phyloP scores from a whole-genome alignment of 2,113 vertebrate species.

The Myodes glareolus region DNA sequence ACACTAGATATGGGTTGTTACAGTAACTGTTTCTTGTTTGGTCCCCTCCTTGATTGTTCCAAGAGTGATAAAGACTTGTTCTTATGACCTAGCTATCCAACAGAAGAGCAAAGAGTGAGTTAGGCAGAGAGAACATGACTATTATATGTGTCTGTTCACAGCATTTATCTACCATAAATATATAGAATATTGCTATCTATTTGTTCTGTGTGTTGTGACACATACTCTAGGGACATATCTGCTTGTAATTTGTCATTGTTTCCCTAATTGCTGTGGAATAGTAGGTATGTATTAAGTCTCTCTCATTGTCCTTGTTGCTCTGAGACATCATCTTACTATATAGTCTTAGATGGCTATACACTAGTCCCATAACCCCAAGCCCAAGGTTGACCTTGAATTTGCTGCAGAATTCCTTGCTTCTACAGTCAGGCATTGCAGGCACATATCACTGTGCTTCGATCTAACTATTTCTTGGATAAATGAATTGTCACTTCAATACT shows the following conservation, averaged over 20 bases:
- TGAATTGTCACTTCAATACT: not conserved
- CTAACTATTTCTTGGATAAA: not conserved
- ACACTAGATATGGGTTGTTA: not conserved
- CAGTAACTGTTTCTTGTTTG: not conserved
- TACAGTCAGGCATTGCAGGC: not conserved
- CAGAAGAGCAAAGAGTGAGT: not conserved
- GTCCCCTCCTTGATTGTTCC: not conserved
- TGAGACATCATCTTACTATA: not conserved
- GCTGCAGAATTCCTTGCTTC: not conserved
- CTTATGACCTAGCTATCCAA: not conserved
- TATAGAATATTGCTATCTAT: not conserved
- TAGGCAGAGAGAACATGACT: not conserved
- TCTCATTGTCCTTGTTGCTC: too few relatives aligned
- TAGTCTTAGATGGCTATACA: not conserved
- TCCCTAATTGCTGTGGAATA: not conserved
- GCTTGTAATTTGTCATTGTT: not conserved
- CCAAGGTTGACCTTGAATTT: not conserved
- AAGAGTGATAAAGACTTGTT: conserved; percentile 1
- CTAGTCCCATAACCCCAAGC: not conserved
- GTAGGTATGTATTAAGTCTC: not conserved
- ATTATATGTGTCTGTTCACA: not conserved
- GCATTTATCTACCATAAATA: not conserved
- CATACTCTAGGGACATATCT: not conserved
- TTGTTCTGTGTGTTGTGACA: not conserved
- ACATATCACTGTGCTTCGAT: not conserved